Base-by-base conservation (phyloP, 2,888 invertebrate genomes). In the Hypomecis atomaria region DNA sequence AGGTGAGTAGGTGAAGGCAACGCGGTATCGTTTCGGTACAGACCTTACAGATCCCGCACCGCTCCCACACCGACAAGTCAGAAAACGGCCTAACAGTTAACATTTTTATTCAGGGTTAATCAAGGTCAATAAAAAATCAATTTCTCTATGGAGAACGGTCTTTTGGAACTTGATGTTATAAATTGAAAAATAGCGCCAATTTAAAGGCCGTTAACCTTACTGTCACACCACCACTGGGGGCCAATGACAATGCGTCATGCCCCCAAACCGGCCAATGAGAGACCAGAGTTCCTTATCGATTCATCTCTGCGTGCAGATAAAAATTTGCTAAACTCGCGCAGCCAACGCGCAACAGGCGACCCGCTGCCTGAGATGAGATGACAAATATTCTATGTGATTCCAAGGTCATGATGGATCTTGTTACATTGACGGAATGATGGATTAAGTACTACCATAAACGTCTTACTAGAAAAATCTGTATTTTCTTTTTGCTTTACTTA, bases 121-220 rank as follows among this genome's bases (percentile, higher is more conserved):
- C 40, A 47, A 57, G 38, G 47, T 48, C 40, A 57, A 48, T 57
- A 59, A 50, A 54, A 59, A 59, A 56, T 43, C 43, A 50, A 58
- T 42, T 49, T 40, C 49, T 40, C 42, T 33, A 40, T 34, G n/a
- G 11, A 47, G 10, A n/a, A n/a, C n/a, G n/a, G 47, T 36, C 48
- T 43, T 59, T 62, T 76, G 73, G 48, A n/a, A 44, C 42, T 13
- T 38, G 34, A 38, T 55, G 70, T 76, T 81, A 76, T 81, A 81
- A 85, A 87, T 88, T 85, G 85, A 86, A 86, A 88, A 87, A 87
- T 85, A 85, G 81, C 78, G 75, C 78, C 84, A 82, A 84, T 87
- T 79, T 74, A 83, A 72, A 85, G 89, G 86, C 86, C 87, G 76
- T 81, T 83, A 82, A 73, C 87, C 87, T 85, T 86, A 81, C 79